These are phyloP conservation scores for Lacerta bilineata DNA, from an alignment of 2,797 vertebrate genomes.

Conservation along the genomic window DNA sequence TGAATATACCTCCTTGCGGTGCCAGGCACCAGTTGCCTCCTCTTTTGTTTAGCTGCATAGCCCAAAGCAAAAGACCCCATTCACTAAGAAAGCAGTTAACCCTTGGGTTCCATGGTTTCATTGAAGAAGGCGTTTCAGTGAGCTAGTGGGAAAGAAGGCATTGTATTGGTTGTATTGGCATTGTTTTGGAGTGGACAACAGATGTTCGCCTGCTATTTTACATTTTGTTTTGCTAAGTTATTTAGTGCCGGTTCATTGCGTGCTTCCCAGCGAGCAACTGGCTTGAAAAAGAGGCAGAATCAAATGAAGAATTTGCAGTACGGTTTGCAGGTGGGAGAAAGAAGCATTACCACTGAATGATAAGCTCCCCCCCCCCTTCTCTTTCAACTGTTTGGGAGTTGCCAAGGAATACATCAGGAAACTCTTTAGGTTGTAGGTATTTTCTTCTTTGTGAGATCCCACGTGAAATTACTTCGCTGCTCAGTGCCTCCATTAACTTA, in stretches of 20 bases:
- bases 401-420: slow-evolving; percentile 9
- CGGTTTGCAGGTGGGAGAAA: background rate
- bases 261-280: slow-evolving; percentile 14
- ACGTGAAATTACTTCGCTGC: rapidly evolving
- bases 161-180: slow-evolving; percentile 39
- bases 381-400: background rate
- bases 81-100: slow-evolving; percentile 58
- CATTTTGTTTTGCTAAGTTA: slow-evolving; percentile 47
- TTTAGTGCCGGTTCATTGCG: slow-evolving; percentile 37
- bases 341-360: rapidly evolving
- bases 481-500: background rate
- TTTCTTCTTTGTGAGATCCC: background rate
- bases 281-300: slow-evolving; percentile 24
- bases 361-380: rapidly evolving
- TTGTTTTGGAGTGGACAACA: slow-evolving; percentile 42
- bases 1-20: slow-evolving; percentile 52
- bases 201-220: slow-evolving; percentile 61
- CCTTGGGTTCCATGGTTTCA: slow-evolving; percentile 31
- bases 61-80: slow-evolving; percentile 64
- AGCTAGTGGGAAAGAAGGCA: background rate
- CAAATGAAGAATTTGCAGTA: background rate
- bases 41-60: slow-evolving; percentile 61
- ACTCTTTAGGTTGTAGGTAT: background rate
- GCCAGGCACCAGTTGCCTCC: slow-evolving; percentile 42
- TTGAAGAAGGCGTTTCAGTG: slow-evolving; percentile 38